A percentile compares a stretch with the other conserved stretches of the same genome.
phyloP scores from a whole-genome alignment of 2,113 vertebrate species.

The Grantiella picta region DNA sequence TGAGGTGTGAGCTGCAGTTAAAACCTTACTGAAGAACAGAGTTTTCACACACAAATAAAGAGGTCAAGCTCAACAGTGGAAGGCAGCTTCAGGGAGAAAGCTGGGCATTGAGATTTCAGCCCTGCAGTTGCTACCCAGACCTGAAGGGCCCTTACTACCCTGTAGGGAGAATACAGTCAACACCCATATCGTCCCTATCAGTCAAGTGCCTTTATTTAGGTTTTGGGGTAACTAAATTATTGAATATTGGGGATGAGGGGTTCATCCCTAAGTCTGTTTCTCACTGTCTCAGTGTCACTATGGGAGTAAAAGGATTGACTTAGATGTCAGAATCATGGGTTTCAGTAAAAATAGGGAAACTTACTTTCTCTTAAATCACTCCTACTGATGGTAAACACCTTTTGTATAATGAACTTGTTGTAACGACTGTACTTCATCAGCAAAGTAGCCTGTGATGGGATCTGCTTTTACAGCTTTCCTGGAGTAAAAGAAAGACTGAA shows the following conservation, averaged over 20 bases:
- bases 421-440: neutral
- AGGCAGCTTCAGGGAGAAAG: neutral
- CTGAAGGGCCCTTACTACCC: neutral
- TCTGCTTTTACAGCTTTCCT: neutral
- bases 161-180: neutral
- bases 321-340: neutral
- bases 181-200: accelerated
- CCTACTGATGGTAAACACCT: neutral
- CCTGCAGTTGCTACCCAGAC: neutral
- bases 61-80: neutral
- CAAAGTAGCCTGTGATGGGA: neutral
- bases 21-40: neutral
- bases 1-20: neutral
- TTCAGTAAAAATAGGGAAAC: neutral
- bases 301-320: neutral
- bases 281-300: neutral
- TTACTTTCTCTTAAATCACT: neutral
- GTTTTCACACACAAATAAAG: neutral
- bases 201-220: neutral
- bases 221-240: neutral
- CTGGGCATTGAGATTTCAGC: neutral
- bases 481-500: neutral
- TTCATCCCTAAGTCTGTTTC: neutral
- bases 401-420: neutral
- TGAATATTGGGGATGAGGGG: neutral